phyloP scores from a whole-genome alignment of 2,113 vertebrate genomes.

The Scomber scombrus region DNA sequence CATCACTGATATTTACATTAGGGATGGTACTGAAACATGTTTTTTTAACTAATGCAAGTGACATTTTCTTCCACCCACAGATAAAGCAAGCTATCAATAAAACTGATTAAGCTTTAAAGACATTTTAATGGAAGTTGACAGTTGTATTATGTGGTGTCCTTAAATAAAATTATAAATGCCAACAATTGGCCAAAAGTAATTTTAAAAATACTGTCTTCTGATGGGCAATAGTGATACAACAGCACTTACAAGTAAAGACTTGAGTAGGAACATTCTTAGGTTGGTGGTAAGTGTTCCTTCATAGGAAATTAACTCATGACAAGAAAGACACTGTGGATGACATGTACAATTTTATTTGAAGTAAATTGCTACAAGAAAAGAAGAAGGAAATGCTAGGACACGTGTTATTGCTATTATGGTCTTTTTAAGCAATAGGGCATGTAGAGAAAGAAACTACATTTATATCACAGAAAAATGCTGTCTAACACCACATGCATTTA shows the following conservation, averaged over 20 bases:
- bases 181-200: not conserved
- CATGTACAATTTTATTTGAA: slow-evolving; percentile 64
- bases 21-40: not conserved
- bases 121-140: not conserved
- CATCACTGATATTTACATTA: slow-evolving; percentile 24
- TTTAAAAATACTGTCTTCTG: not conserved
- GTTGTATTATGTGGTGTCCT: not conserved
- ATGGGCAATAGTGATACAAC: not conserved
- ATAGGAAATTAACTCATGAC: not conserved
- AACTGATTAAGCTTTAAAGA: not conserved
- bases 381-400: slow-evolving; percentile 5
- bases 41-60: not conserved
- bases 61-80: not conserved
- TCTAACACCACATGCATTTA: not conserved
- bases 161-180: not conserved
- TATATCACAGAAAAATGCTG: slow-evolving; percentile 21
- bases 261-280: too few species aligned
- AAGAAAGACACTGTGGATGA: slow-evolving; percentile 14
- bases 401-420: slow-evolving; percentile 10
- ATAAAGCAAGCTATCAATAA: not conserved
- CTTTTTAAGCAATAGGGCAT: slow-evolving; percentile 13
- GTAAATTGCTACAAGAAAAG: slow-evolving; percentile 38
- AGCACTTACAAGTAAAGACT: too few species aligned
- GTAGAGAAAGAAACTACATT: slow-evolving; percentile 39
- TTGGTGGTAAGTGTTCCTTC: not conserved